A percentile compares a stretch with the other conserved stretches of the same genome.
phyloP scores from a whole-genome alignment of 2,888 invertebrate genomes.

The Meteorus colon region DNA sequence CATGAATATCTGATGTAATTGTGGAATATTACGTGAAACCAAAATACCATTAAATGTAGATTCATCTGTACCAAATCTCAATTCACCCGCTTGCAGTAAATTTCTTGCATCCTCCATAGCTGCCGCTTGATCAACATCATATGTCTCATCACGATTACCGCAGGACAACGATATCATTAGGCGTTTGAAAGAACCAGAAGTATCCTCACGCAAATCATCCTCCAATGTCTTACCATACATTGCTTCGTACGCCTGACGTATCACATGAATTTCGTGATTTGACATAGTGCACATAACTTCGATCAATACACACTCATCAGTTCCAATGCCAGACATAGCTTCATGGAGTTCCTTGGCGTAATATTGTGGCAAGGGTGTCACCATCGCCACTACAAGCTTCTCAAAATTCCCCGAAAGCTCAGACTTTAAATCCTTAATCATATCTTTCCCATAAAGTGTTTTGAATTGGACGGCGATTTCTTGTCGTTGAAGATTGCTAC shows the following conservation, averaged over 20 bases:
- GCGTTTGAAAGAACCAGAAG: conserved; percentile 93
- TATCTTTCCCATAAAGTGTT: conserved; percentile 78
- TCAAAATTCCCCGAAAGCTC: conserved; percentile 78
- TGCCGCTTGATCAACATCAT: conserved; percentile 80
- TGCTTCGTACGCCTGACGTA: conserved; percentile 75
- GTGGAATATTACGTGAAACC: conserved; percentile 84
- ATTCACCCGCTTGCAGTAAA: conserved; percentile 83
- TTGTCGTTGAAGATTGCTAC: conserved; percentile 78
- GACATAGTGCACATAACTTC: conserved; percentile 78
- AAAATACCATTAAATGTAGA: conserved; percentile 89
- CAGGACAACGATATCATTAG: conserved; percentile 89
- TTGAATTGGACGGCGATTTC: conserved; percentile 78
- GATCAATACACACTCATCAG: conserved; percentile 76
- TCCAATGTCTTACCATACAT: conserved; percentile 88
- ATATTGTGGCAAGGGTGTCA: conserved; percentile 77
- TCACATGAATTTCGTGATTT: conserved; percentile 75
- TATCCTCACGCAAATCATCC: conserved; percentile 88
- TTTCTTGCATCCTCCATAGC: conserved; percentile 89
- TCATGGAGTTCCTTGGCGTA: conserved; percentile 77
- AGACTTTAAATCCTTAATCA: conserved; percentile 76
- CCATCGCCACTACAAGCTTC: conserved; percentile 75
- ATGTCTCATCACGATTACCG: conserved; percentile 87
- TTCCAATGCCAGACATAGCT: conserved; percentile 77
- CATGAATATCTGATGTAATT: conserved; percentile 77
- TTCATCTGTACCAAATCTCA: conserved; percentile 87